These are phyloP conservation scores for Uloborus diversus DNA, from an alignment of 1,140 invertebrate species.

Conservation along the genomic window DNA sequence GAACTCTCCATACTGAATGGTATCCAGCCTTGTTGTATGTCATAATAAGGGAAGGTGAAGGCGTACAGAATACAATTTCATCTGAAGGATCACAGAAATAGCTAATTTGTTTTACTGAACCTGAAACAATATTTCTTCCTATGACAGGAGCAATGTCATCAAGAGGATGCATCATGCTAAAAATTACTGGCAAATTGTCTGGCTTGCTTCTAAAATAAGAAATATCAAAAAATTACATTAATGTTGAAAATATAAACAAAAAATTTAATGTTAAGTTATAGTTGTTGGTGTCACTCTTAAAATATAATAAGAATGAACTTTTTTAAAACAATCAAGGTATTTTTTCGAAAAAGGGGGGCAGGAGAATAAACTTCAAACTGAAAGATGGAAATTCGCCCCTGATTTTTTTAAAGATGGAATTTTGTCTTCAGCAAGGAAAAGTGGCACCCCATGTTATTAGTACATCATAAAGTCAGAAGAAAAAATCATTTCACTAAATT, in stretches of 20 bases:
- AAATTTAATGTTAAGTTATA: too few species aligned
- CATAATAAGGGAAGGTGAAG: constrained; percentile 75
- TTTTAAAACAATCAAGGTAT: too few species aligned
- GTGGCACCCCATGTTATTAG: too few species aligned
- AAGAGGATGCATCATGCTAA: constrained; percentile 85
- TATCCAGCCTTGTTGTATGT: constrained; percentile 79
- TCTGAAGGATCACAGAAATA: constrained; percentile 73
- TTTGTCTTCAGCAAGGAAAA: too few species aligned
- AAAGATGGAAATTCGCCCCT: too few species aligned
- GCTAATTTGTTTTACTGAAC: constrained; percentile 51
- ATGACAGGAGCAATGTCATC: constrained; percentile 88
- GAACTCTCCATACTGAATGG: constrained; percentile 83
- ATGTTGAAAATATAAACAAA: background rate
- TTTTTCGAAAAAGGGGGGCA: too few species aligned
- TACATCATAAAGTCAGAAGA: too few species aligned
- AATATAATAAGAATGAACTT: too few species aligned
- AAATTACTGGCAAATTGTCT: constrained; percentile 72
- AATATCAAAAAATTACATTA: background rate
- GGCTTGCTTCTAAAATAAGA: constrained; percentile 24
- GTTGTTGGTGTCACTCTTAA: too few species aligned
- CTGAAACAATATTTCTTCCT: constrained; percentile 63
- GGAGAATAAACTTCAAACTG: too few species aligned
- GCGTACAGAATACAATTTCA: constrained; percentile 73
- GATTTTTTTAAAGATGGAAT: too few species aligned
- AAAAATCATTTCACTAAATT: too few species aligned